phyloP scores from a whole-genome alignment of 2,888 invertebrate species.

The Leucophora obtusa region DNA sequence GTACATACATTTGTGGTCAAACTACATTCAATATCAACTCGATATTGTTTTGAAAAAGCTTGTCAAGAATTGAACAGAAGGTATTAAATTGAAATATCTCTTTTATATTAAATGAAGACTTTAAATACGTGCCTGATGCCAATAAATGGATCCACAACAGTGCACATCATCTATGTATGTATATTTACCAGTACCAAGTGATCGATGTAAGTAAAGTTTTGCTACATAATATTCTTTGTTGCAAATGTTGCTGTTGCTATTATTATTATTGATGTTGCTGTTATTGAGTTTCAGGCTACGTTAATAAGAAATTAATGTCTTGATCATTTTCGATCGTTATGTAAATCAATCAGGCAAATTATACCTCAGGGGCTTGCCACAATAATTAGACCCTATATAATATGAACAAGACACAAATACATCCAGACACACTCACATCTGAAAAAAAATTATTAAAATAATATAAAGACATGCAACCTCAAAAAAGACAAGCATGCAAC shows the following conservation, averaged over 20 bases:
- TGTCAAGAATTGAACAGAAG: constrained; percentile 45
- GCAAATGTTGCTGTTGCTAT: constrained; percentile 33
- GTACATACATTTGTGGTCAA: constrained; percentile 41
- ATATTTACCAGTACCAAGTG: neutral
- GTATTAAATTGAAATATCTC: constrained; percentile 62
- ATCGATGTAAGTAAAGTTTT: neutral
- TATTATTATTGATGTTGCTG: constrained; percentile 32
- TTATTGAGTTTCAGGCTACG: constrained; percentile 66
- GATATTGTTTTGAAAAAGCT: constrained; percentile 17
- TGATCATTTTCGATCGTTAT: constrained; percentile 79
- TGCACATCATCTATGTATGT: neutral
- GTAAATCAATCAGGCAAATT: constrained; percentile 79
- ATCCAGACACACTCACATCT: neutral
- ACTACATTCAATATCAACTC: constrained; percentile 1
- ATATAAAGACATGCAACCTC: constrained; percentile 54
- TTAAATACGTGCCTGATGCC: constrained; percentile 45
- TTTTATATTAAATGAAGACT: constrained; percentile 55
- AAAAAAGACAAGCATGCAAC: constrained; percentile 56
- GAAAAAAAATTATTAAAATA: constrained; percentile 26
- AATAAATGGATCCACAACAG: constrained; percentile 47
- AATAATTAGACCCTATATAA: constrained; percentile 77
- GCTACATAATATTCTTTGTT: neutral
- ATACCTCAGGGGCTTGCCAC: constrained; percentile 78
- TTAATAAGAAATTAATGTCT: constrained; percentile 79
- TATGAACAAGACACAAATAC: constrained; percentile 38